These are phyloP conservation scores for Euschistus heros DNA, from an alignment of 1,140 invertebrate genomes.

Conservation along the genomic window DNA sequence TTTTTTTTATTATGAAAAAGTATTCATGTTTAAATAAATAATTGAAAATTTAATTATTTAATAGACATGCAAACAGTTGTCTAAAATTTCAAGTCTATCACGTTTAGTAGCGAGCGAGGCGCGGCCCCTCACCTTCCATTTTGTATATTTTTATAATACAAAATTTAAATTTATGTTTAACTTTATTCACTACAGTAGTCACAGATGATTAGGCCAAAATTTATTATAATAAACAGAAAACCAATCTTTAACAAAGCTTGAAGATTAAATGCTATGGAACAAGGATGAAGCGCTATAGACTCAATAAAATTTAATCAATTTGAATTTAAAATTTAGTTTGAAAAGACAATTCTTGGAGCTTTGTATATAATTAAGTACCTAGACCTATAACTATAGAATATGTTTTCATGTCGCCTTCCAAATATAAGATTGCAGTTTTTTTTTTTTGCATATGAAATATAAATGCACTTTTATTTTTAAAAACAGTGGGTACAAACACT, in stretches of 20 bases:
- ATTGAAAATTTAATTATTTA: conserved; percentile 3
- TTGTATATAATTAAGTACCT: conserved; percentile 6
- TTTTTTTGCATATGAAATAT: conserved; percentile 11
- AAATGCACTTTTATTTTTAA: conserved; percentile 13
- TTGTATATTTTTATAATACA: too few relatives aligned
- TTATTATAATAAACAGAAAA: conserved; percentile 3
- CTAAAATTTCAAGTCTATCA: conserved; percentile 12
- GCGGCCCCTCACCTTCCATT: too few relatives aligned
- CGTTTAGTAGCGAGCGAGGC: not conserved
- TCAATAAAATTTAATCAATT: conserved; percentile 9
- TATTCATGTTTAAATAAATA: not conserved
- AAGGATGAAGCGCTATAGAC: conserved; percentile 6
- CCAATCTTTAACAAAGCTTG: not conserved
- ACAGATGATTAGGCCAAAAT: conserved; percentile 17
- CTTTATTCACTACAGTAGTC: conserved; percentile 12
- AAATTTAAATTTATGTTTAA: too few relatives aligned
- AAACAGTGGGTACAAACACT: conserved; percentile 15
- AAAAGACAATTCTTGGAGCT: conserved; percentile 4
- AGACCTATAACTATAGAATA: not conserved
- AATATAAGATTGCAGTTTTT: conserved; percentile 8
- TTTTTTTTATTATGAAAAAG: conserved; percentile 4
- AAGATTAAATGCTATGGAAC: conserved; percentile 12
- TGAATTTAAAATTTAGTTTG: conserved; percentile 5
- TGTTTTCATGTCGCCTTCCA: not conserved
- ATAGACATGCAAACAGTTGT: conserved; percentile 7